These are phyloP conservation scores for Cryptus viduatorius DNA, from an alignment of 2,888 invertebrate species.

Conservation along the genomic window DNA sequence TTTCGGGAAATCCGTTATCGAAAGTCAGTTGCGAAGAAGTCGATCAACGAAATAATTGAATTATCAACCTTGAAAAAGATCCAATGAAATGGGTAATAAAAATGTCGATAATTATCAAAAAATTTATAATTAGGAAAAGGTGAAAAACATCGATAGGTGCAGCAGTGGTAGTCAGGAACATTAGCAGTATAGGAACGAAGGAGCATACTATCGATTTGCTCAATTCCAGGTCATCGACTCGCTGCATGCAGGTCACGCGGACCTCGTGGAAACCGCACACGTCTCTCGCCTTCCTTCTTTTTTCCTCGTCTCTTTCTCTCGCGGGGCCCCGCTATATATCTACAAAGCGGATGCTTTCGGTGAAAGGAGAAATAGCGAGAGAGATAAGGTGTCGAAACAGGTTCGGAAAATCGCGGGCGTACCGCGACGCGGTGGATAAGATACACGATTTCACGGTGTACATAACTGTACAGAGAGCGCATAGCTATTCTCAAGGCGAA, in stretches of 20 bases:
- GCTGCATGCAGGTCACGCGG: constrained; percentile 64
- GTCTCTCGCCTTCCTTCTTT: constrained; percentile 11
- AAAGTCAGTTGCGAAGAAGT: too few relatives aligned
- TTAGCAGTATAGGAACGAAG: neutral
- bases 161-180: neutral
- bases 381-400: constrained; percentile 64
- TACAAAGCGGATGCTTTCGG: constrained; percentile 56
- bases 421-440: constrained; percentile 50
- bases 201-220: constrained; percentile 59
- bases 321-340: constrained; percentile 22
- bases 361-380: constrained; percentile 51
- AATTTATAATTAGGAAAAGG: constrained; percentile 11
- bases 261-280: constrained; percentile 51
- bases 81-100: neutral
- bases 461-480: constrained; percentile 2
- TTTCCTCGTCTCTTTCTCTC: constrained; percentile 5
- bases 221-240: constrained; percentile 66
- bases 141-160: constrained; percentile 14
- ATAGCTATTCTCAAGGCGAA: constrained; percentile 6
- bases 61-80: neutral
- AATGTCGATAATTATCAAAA: neutral
- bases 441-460: constrained; percentile 13
- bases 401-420: constrained; percentile 60
- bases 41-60: too few relatives aligned
- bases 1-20: too few relatives aligned